Evolutionary conservation across 2,888 invertebrate genomes (phyloP).

Genomic region (Pseudeuparius sepicola): DNA sequence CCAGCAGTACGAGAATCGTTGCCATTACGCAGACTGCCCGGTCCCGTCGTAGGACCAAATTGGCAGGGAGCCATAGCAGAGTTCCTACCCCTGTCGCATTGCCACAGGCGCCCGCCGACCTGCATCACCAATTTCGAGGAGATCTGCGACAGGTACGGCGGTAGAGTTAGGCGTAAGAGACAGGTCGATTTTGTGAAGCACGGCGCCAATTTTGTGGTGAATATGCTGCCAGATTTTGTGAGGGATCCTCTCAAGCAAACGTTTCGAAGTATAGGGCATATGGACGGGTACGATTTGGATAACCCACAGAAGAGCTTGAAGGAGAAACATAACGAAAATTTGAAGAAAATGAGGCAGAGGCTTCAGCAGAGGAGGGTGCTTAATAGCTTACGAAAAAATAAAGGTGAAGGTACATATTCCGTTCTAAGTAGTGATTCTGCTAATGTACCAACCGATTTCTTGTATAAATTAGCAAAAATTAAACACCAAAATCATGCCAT

Average conservation of each 20-base stretch:
- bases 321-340: neutral
- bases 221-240: constrained; percentile 27
- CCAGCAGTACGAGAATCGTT: no score
- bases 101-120: no score
- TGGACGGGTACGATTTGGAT: neutral
- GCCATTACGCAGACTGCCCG: no score
- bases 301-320: constrained; percentile 1
- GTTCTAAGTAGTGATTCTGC: neutral
- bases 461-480: no score
- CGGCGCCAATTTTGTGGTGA: constrained; percentile 25
- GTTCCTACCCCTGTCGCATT: no score
- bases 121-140: no score
- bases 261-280: neutral
- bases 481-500: no score
- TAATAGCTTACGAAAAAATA: neutral
- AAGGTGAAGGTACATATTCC: neutral
- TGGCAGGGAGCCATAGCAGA: no score
- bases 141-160: no score
- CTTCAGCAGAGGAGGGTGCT: constrained; percentile 1
- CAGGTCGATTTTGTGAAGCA: constrained; percentile 18
- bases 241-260: constrained; percentile 23
- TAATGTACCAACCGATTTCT: no score
- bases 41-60: no score
- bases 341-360: neutral
- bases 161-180: constrained; percentile 2